Evolutionary conservation across 2,888 invertebrate species (phyloP).

Genomic region (Ligdia adustata): DNA sequence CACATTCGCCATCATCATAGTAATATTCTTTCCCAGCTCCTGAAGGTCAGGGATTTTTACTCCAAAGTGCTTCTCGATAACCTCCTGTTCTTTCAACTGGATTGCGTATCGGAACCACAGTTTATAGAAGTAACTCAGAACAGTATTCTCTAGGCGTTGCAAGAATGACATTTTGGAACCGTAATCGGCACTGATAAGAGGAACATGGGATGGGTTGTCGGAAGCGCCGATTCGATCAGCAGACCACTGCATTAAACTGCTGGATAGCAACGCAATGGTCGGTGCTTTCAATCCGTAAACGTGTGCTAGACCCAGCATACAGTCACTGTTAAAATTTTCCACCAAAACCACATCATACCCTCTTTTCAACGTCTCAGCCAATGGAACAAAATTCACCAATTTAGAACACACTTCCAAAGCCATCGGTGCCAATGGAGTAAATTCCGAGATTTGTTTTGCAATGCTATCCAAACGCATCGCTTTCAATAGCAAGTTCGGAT

Average conservation of each 20-base stretch:
- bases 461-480: slow-evolving; percentile 53
- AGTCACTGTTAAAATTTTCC: slow-evolving; percentile 87
- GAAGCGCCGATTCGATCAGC: slow-evolving; percentile 68
- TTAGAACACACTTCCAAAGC: slow-evolving; percentile 65
- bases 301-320: slow-evolving; percentile 85
- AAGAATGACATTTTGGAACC: slow-evolving; percentile 75
- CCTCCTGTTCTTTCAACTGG: slow-evolving; percentile 60
- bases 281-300: slow-evolving; percentile 80
- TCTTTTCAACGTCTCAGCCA: slow-evolving; percentile 60
- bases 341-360: slow-evolving; percentile 86
- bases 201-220: slow-evolving; percentile 80
- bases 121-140: slow-evolving; percentile 55
- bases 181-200: slow-evolving; percentile 78
- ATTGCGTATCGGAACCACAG: slow-evolving; percentile 61
- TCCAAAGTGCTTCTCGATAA: slow-evolving; percentile 74
- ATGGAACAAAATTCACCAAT: slow-evolving; percentile 62
- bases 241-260: slow-evolving; percentile 84
- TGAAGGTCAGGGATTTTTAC: slow-evolving; percentile 75
- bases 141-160: slow-evolving; percentile 72
- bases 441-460: slow-evolving; percentile 52
- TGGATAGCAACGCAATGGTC: slow-evolving; percentile 81
- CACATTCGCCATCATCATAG: slow-evolving; percentile 84
- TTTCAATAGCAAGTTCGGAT: slow-evolving; percentile 44
- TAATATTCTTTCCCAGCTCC: slow-evolving; percentile 78
- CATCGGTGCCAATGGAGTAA: slow-evolving; percentile 57